Conservation (phyloP, 2,888 invertebrate genomes). For the Nomada ruficornis region DNA sequence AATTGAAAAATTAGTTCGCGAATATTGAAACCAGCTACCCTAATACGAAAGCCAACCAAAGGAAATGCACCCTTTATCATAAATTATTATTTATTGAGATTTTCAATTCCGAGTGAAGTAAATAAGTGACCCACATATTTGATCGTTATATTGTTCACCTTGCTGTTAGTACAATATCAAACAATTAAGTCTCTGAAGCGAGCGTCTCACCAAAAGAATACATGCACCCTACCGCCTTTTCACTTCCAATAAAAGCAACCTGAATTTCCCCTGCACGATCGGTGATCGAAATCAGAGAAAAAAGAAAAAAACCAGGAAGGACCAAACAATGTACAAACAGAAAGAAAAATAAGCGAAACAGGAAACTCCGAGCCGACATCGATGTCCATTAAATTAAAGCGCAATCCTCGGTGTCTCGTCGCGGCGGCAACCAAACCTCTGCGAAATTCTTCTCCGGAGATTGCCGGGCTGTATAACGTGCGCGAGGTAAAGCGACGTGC, state of each 20-base stretch:
- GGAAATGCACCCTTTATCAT: too few relatives aligned
- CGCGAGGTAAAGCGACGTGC: conserved; percentile 18
- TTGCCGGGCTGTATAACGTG: conserved; percentile 33
- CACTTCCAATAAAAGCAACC: not conserved
- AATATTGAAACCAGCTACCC: too few relatives aligned
- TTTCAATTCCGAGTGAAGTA: too few relatives aligned
- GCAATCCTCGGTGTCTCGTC: not conserved
- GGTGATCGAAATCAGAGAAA: not conserved
- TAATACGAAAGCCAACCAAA: too few relatives aligned
- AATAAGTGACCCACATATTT: too few relatives aligned
- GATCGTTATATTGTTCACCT: too few relatives aligned
- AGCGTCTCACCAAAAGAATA: too few relatives aligned
- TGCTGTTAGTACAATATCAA: too few relatives aligned
- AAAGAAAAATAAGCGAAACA: not conserved
- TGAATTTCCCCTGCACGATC: not conserved
- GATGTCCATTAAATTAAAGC: conserved; percentile 47
- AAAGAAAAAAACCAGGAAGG: not conserved
- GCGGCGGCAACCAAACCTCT: conserved; percentile 34
- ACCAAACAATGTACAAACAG: not conserved
- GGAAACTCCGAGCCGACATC: not conserved
- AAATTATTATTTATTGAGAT: too few relatives aligned
- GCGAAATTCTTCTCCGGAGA: conserved; percentile 42
- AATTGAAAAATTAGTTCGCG: too few relatives aligned
- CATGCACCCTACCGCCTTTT: too few relatives aligned
- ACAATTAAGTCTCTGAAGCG: too few relatives aligned